Percentiles rank a stretch among this genome's conserved stretches.
phyloP scores from a whole-genome alignment of 2,797 vertebrate species.

The Spondyliosoma cantharus region DNA sequence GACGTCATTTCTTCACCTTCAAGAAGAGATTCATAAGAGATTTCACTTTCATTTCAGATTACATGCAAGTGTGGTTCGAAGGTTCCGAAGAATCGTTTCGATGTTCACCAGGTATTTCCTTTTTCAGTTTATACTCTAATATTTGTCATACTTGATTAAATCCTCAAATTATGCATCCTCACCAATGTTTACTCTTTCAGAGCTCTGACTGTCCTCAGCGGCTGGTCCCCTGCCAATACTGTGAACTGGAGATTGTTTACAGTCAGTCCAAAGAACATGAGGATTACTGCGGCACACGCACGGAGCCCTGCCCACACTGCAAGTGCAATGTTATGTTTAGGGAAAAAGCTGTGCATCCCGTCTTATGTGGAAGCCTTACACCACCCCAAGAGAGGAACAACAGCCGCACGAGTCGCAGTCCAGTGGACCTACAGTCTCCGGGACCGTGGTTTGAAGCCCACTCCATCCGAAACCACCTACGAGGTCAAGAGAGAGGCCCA shows the following conservation, averaged over 20 bases:
- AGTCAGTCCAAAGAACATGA: constrained; percentile 91
- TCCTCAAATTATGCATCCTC: neutral
- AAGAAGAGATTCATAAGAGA: neutral
- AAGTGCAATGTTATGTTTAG: constrained; percentile 90
- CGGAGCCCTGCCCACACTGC: constrained; percentile 89
- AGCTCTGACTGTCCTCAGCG: constrained; percentile 88
- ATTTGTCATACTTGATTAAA: neutral
- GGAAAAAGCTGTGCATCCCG: constrained; percentile 89
- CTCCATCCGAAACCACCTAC: constrained; percentile 77
- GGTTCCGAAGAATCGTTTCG: constrained; percentile 88
- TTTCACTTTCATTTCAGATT: constrained; percentile 83
- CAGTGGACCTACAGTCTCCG: constrained; percentile 67
- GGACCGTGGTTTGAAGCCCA: constrained; percentile 81
- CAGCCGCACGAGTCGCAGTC: constrained; percentile 57
- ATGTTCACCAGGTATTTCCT: constrained; percentile 88
- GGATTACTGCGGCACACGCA: constrained; percentile 94
- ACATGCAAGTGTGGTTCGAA: constrained; percentile 93
- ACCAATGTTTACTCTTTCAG: constrained; percentile 56
- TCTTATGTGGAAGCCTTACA: constrained; percentile 84
- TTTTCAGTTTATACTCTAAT: neutral
- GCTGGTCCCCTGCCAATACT: constrained; percentile 90
- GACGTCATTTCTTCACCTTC: neutral
- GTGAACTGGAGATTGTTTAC: constrained; percentile 91
- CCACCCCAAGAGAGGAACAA: constrained; percentile 79
- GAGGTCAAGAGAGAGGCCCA: constrained; percentile 77